Evolutionary conservation across 2,888 invertebrate species (phyloP).

Genomic region (Philonicus albiceps): DNA sequence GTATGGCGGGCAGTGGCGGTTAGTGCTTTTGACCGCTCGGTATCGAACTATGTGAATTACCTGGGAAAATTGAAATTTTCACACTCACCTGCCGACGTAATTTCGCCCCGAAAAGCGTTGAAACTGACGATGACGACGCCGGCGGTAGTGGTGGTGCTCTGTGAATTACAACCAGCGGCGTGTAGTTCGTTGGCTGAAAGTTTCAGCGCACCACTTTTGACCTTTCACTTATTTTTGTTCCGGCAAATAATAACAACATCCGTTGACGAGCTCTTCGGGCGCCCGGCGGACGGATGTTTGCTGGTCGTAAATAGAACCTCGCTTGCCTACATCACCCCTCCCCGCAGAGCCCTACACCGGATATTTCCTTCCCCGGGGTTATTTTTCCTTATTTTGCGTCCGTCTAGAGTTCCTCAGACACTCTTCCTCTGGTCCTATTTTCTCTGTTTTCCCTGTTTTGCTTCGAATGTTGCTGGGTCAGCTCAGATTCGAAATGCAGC

Average conservation of each 20-base stretch:
- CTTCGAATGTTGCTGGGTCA: background rate
- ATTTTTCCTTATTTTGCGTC: background rate
- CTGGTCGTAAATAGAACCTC: slow-evolving; percentile 1
- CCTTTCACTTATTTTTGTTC: background rate
- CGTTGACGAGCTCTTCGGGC: background rate
- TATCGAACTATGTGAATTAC: background rate
- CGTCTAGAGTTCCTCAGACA: background rate
- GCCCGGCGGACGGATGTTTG: slow-evolving; percentile 4
- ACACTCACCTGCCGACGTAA: background rate
- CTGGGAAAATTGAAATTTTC: background rate
- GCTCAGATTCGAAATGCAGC: background rate
- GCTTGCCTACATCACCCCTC: background rate
- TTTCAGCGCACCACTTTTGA: background rate
- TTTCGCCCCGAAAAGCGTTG: background rate
- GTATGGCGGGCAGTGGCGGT: background rate
- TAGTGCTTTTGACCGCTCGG: background rate
- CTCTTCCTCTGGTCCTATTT: background rate
- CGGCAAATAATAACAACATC: background rate
- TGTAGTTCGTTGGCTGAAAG: background rate
- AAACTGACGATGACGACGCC: no score
- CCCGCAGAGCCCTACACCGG: background rate
- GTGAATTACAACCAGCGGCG: background rate
- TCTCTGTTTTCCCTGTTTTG: background rate
- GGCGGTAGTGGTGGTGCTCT: background rate
- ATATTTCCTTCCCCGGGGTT: background rate